Conservation (phyloP, 2,113 vertebrate genomes). For the Cairina moschata region DNA sequence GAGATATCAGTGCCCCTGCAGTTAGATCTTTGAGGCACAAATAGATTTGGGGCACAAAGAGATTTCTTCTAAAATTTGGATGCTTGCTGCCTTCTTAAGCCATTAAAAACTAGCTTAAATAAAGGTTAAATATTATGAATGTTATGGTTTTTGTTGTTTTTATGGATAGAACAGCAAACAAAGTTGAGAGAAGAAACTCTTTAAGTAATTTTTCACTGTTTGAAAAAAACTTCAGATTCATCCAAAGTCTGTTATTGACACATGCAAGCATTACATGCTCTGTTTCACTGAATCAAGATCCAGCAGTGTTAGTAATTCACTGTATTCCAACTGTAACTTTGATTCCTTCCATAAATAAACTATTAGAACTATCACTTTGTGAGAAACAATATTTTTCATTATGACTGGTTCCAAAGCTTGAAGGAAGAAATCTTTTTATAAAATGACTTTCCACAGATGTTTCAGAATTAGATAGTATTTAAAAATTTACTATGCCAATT, state of each 20-base stretch:
- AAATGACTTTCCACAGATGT: neutral
- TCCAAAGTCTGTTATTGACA: neutral
- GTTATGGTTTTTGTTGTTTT: neutral
- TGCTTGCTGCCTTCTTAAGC: neutral
- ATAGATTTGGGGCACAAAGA: neutral
- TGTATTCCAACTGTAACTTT: neutral
- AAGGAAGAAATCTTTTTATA: slow-evolving; percentile 20
- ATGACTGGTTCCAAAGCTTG: neutral
- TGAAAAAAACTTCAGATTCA: neutral
- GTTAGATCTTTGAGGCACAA: neutral
- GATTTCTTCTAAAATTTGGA: neutral
- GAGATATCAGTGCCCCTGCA: neutral
- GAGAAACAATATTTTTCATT: slow-evolving; percentile 9
- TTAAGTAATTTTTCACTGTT: neutral
- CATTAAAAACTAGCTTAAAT: neutral
- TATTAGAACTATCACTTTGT: slow-evolving; percentile 23
- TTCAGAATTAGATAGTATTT: slow-evolving; percentile 49
- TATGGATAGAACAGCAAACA: neutral
- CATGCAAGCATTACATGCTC: neutral
- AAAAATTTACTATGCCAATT: slow-evolving; percentile 42
- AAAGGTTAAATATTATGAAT: neutral
- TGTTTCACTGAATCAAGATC: neutral
- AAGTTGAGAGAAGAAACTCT: neutral
- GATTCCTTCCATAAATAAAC: slow-evolving; percentile 29
- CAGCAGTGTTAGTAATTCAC: neutral